Conservation (phyloP, 2,113 vertebrate genomes). For the Colinus virginianus region DNA sequence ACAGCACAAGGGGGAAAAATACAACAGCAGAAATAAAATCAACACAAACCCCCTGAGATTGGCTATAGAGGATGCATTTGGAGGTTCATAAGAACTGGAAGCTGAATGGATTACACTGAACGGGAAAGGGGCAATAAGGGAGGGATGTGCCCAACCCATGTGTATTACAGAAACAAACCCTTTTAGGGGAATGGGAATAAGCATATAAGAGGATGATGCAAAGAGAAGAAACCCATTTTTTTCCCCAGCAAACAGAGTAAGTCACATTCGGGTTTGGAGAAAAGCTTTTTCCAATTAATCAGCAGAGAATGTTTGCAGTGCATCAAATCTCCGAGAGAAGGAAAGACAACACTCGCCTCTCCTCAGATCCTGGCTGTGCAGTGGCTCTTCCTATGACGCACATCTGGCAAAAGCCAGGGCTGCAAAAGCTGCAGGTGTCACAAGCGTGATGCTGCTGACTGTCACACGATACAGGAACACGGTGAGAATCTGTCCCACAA, state of each 20-base stretch:
- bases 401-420: too few relatives aligned
- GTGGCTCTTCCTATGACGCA: too few relatives aligned
- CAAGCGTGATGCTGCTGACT: too few relatives aligned
- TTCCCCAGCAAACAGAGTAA: background rate
- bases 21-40: background rate
- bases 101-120: background rate
- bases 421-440: too few relatives aligned
- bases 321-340: too few relatives aligned
- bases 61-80: background rate
- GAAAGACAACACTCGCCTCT: too few relatives aligned
- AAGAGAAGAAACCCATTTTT: background rate
- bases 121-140: background rate
- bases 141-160: background rate
- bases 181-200: background rate
- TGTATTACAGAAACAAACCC: background rate
- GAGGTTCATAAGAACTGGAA: background rate
- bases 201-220: background rate
- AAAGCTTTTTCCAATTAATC: background rate
- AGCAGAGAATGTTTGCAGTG: too few relatives aligned
- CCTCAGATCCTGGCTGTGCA: too few relatives aligned
- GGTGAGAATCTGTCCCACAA: too few relatives aligned
- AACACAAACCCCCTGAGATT: too few relatives aligned
- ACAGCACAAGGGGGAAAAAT: background rate
- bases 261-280: background rate
- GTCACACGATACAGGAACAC: too few relatives aligned